Evolutionary conservation across 2,113 vertebrate species (phyloP), one percentile per base, ranked within the genome.

Genomic region (Stictonetta naevosa): DNA sequence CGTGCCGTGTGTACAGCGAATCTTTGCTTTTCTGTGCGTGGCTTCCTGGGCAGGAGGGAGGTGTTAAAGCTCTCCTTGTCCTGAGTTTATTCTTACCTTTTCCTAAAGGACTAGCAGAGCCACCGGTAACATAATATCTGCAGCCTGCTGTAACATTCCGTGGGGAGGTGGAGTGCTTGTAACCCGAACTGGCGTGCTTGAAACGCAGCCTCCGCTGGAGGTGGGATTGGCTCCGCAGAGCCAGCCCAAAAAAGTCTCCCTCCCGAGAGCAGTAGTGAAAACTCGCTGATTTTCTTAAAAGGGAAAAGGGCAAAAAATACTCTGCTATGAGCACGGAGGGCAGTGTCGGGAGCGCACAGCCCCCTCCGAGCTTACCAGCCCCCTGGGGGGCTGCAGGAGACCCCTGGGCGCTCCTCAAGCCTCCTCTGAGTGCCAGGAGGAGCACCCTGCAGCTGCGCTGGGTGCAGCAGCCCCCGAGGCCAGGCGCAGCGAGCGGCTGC

Each of bases 101-200:
- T 91, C 83, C 90, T 73, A 84, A 91, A 94, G 91, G 63, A 82
- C 58, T 38, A 14, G 84, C 81, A 90, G 92, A 89, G 92, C 83
- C 40, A 33, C 62, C 4, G 2, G 96, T 96, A 97, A 97, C 76
- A n/a, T 85, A 91, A 97, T 95, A 82, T 9, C 8, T 10, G 40
- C 68, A 67, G 78, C 48, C 59, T 75, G 83, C 67, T 91, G 80
- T 58, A 26, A n/a, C 95, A 95, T 97, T 97, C 96, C 90, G 46
- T 15, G 69, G 92, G 88, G 94, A 91, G 94, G 82, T 19, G 87
- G 62, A 87, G 95, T 11, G 48, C 21, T 75, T 92, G 97, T 90
- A 97, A 97, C 83, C 78, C 67, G 96, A 97, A 80, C 96, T 80
- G 4, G 0, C 4, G 25, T 2, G 71, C 75, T 92, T 75, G 80